A percentile compares a stretch with the other conserved stretches of the same genome.
These are phyloP conservation scores for Glomeris maerens DNA, from an alignment of 1,140 invertebrate species.

Conservation along the genomic window DNA sequence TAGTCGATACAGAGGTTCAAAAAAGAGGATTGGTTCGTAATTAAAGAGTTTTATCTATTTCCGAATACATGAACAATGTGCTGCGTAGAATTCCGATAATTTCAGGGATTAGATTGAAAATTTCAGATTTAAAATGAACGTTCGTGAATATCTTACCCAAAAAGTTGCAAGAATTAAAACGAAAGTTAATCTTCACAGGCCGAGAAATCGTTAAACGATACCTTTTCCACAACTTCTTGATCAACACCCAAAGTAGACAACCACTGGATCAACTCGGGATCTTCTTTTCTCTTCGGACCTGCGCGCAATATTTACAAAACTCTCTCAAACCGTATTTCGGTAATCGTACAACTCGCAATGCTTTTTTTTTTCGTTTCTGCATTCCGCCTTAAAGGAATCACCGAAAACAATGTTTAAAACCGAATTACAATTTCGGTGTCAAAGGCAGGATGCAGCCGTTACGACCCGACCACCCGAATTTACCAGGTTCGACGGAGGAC, in stretches of 20 bases:
- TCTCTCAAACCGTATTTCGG: too few species aligned
- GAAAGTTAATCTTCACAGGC: too few species aligned
- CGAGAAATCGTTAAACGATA: too few species aligned
- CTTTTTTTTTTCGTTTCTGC: slow-evolving; percentile 4
- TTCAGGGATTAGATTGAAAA: slow-evolving; percentile 4
- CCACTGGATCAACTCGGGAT: slow-evolving; percentile 27
- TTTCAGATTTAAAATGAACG: too few species aligned
- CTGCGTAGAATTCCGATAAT: not conserved
- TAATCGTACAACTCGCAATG: slow-evolving; percentile 16
- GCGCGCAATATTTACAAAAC: not conserved
- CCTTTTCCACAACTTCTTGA: slow-evolving; percentile 25
- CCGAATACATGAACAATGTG: not conserved
- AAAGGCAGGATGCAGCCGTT: not conserved
- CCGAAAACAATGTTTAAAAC: not conserved
- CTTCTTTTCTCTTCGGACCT: slow-evolving; percentile 15
- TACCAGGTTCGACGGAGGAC: slow-evolving; percentile 16
- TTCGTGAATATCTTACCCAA: too few species aligned
- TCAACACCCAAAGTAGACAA: slow-evolving; percentile 25
- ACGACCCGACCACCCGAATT: slow-evolving; percentile 7
- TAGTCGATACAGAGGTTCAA: slow-evolving; percentile 6
- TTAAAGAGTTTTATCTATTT: too few species aligned
- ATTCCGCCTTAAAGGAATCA: not conserved
- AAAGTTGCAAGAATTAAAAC: too few species aligned
- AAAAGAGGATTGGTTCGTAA: not conserved
- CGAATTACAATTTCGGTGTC: slow-evolving; percentile 9